A percentile compares a stretch with the other conserved stretches of the same genome.
Evolutionary conservation across 2,888 invertebrate genomes (phyloP).

Genomic region (Eupeodes luniger): DNA sequence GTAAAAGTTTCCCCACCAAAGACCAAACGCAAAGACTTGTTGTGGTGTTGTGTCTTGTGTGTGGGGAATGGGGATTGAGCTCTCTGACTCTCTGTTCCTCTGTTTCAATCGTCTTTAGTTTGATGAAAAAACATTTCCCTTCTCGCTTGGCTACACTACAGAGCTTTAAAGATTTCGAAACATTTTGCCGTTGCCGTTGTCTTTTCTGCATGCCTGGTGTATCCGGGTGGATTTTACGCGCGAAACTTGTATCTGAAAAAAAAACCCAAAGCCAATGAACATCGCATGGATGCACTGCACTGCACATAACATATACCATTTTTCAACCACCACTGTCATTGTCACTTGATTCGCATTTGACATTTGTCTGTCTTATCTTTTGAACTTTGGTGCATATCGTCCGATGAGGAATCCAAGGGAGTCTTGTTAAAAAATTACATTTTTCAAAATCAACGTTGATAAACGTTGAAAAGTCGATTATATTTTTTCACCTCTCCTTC

Average conservation of each 20-base stretch:
- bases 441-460: too few relatives aligned
- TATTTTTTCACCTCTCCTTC: too few relatives aligned
- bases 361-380: too few relatives aligned
- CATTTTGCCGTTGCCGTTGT: slow-evolving; percentile 25
- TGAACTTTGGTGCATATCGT: too few relatives aligned
- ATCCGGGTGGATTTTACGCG: slow-evolving; percentile 84
- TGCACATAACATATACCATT: not conserved
- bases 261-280: not conserved
- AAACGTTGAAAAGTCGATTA: too few relatives aligned
- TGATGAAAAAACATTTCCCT: not conserved
- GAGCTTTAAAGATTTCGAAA: slow-evolving; percentile 31
- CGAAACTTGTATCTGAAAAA: slow-evolving; percentile 80
- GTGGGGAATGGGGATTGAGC: not conserved
- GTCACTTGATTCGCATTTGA: not conserved
- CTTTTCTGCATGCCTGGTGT: slow-evolving; percentile 80
- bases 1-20: too few relatives aligned
- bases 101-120: not conserved
- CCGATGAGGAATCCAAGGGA: too few relatives aligned
- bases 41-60: too few relatives aligned
- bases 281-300: not conserved
- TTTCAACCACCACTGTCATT: slow-evolving; percentile 42
- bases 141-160: too few relatives aligned
- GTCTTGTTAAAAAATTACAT: too few relatives aligned
- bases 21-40: too few relatives aligned
- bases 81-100: not conserved